Evolutionary conservation across 2,888 invertebrate species (phyloP), one percentile per base, ranked within the genome.

Genomic region (Campoplex capitator): DNA sequence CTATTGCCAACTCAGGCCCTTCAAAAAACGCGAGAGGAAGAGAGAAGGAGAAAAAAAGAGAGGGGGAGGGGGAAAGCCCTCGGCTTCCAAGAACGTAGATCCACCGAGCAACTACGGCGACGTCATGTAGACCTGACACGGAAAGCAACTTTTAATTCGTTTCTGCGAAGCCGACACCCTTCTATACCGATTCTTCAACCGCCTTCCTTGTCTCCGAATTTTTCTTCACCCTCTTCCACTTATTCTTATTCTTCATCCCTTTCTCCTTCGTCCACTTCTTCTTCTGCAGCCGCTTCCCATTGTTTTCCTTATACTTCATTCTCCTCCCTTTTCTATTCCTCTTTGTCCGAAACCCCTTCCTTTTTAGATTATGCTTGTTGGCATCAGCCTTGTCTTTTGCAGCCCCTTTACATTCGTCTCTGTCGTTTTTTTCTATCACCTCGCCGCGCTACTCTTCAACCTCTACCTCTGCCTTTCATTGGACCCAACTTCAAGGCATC

Each of bases 1-100:
- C 94, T 94, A 94, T 94, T 94, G 94, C 94, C 93, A 94, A 94
- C 94, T 94, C 94, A 94, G 94, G 93, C 92, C 92, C 94, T 94
- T 93, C 92, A 94, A 89, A 90, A 91, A 91, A 51, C 67, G 32
- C 51, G 42, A 71, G 38, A 62, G 58, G 81, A 73, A 71, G n/a
- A 62, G 58, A 65, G 32, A 67, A 13, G 23, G 45, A 68, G 77
- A 62, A 8, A 51, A 38, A 38, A 38, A 6, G 23, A 54, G 54
- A 28, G 68, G 74, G 67, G 83, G 87, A 80, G 85, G 85, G 84
- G 84, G 85, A 85, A 82, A 86, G 84, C 86, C 85, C 88, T 67
- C 84, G 86, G 89, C 88, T 88, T 84, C 88, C 89, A 87, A 85
- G 78, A 83, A 83, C 81, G 84, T 86, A 84, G 87, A 70, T 82